phyloP scores from a whole-genome alignment of 2,113 vertebrate genomes.

The Pseudorasbora parva region DNA sequence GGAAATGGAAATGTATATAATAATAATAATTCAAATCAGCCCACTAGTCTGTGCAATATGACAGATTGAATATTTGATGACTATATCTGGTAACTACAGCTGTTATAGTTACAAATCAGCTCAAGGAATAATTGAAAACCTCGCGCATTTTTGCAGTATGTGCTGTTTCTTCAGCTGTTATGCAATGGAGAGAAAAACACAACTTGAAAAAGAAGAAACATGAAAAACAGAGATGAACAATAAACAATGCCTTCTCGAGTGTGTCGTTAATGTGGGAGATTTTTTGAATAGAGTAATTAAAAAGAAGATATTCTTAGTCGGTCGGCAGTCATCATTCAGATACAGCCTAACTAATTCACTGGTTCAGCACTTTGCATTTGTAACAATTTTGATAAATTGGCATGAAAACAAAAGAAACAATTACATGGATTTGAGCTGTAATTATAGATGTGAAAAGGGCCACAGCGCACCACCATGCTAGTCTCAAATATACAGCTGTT shows the following conservation, averaged over 20 bases:
- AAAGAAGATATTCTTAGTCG: neutral
- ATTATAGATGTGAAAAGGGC: slow-evolving; percentile 43
- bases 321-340: slow-evolving; percentile 28
- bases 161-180: slow-evolving; percentile 10
- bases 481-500: slow-evolving; percentile 32
- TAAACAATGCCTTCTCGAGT: slow-evolving; percentile 22
- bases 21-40: slow-evolving; percentile 7
- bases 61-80: slow-evolving; percentile 49
- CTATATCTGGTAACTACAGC: slow-evolving; percentile 45
- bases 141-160: neutral
- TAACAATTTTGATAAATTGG: slow-evolving; percentile 32
- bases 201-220: slow-evolving; percentile 7
- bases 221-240: neutral
- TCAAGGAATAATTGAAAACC: slow-evolving; percentile 30
- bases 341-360: slow-evolving; percentile 32
- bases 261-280: neutral
- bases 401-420: slow-evolving; percentile 49
- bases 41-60: slow-evolving; percentile 18
- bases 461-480: slow-evolving; percentile 8
- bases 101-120: slow-evolving; percentile 38
- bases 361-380: slow-evolving; percentile 24
- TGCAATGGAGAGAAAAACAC: neutral
- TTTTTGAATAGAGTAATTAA: slow-evolving; percentile 31
- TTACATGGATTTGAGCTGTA: slow-evolving; percentile 44
- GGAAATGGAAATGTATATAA: slow-evolving; percentile 23